A percentile compares a stretch with the other conserved stretches of the same genome.
phyloP scores from a whole-genome alignment of 2,797 vertebrate species.

The Sorex maritimensis region DNA sequence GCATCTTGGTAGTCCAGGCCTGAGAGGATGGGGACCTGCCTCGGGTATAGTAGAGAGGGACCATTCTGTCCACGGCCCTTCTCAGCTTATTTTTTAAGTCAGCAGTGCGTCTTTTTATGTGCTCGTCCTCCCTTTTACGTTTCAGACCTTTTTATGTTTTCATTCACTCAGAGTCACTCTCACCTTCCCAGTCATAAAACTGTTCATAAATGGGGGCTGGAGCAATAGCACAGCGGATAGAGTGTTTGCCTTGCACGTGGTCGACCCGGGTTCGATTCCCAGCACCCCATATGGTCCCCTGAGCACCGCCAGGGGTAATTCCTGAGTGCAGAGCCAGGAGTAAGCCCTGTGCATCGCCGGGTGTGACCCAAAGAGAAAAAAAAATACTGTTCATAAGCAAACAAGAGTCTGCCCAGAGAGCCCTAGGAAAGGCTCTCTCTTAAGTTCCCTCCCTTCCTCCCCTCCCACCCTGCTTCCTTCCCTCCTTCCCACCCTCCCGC shows the following conservation, averaged over 20 bases:
- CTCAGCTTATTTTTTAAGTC: neutral
- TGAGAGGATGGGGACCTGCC: neutral
- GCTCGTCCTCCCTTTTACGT: neutral
- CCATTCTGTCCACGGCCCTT: neutral
- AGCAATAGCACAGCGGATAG: too few species aligned
- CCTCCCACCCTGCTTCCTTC: too few species aligned
- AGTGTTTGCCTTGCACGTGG: too few species aligned
- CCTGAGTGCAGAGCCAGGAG: too few species aligned
- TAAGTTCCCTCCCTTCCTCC: too few species aligned
- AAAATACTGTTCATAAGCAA: neutral
- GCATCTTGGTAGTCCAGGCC: neutral
- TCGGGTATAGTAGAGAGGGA: neutral
- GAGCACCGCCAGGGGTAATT: too few species aligned
- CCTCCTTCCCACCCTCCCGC: too few species aligned
- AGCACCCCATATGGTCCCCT: too few species aligned
- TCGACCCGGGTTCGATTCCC: too few species aligned
- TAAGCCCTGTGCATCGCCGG: too few species aligned
- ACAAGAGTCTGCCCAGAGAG: neutral
- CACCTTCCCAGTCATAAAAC: neutral
- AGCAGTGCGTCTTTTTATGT: neutral
- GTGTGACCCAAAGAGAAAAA: too few species aligned
- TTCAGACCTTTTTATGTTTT: neutral
- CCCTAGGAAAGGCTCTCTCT: neutral
- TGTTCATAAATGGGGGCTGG: neutral
- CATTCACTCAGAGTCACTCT: neutral